Evolutionary conservation across 2,113 vertebrate species (phyloP), one percentile per base, ranked within the genome.

Genomic region (Amphiprion percula): DNA sequence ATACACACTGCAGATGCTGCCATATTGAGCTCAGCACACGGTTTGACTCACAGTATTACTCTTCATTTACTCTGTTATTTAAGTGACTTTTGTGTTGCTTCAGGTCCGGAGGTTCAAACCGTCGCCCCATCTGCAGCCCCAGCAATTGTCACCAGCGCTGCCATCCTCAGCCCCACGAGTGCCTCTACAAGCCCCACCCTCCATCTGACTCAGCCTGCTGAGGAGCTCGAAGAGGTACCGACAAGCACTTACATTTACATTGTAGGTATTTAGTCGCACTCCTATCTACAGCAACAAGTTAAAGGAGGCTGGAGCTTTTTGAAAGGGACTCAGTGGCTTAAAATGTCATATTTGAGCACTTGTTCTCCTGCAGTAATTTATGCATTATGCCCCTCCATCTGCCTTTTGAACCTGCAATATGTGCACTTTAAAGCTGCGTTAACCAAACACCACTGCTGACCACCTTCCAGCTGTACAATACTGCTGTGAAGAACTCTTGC

Each of bases 201-300:
- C 4, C 93, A 93, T 0, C 91, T 86, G 53, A 94, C 88, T 1
- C 92, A 83, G 77, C 83, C 72, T 10, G 79, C 88, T 17, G 74
- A 90, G 70, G 70, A 55, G 49, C 52, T 37, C 0, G 47, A 75
- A 33, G 93, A 91, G 93, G 95, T 96, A 80, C 91, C 82, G 2
- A 16, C 44, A 28, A 8, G 7, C 52, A 21, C 46, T 30, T 5
- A 53, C 23, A 52, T 67, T 63, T 53, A 24, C 39, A 78, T 58
- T 19, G 56, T 14, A n/a, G n/a, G 12, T 17, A 9, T 68, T 37
- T 37, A 10, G 37, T 9, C 11, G 12, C 1, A 1, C 61, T 60
- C 15, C 54, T 39, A 49, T 58, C 59, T 17, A 16, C 73, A 24
- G 44, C 4, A 10, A 37, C 33, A 21, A 66, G 53, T 49, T 12